Evolutionary conservation across 2,797 vertebrate genomes (phyloP).

Genomic region (Lacerta bilineata): DNA sequence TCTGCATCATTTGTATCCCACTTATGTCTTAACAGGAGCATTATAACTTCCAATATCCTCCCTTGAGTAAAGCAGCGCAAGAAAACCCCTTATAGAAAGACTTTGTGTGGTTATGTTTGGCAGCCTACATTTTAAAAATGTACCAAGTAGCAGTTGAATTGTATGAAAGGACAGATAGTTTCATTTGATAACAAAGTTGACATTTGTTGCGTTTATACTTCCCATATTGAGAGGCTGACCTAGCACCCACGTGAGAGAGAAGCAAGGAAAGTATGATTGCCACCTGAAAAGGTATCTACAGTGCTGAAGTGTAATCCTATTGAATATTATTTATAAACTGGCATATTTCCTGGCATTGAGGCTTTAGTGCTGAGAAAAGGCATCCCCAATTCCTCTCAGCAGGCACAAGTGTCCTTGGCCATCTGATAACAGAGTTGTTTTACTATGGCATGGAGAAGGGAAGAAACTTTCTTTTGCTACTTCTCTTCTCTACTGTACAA

Average conservation of each 20-base stretch:
- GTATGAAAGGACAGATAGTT: not conserved
- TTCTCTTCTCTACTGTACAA: not conserved
- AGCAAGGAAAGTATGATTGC: not conserved
- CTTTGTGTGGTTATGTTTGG: not conserved
- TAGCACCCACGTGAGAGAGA: not conserved
- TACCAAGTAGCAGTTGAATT: not conserved
- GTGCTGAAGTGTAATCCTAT: not conserved
- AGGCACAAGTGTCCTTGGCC: not conserved
- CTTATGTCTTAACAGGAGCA: slow-evolving; percentile 6
- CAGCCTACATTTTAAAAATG: not conserved
- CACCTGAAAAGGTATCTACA: not conserved
- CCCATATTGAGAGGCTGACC: not conserved
- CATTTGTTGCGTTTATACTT: not conserved
- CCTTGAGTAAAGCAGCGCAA: not conserved
- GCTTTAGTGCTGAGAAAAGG: not conserved
- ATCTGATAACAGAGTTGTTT: not conserved
- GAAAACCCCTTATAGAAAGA: not conserved
- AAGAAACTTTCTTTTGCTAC: not conserved
- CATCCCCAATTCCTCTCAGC: not conserved
- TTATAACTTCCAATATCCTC: not conserved
- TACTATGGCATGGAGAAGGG: not conserved
- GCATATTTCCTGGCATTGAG: not conserved
- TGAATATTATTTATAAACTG: not conserved
- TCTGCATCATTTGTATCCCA: slow-evolving; percentile 45
- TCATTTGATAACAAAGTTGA: not conserved